Conservation (phyloP, 1,140 invertebrate species). For the Saccostrea cuccullata region DNA sequence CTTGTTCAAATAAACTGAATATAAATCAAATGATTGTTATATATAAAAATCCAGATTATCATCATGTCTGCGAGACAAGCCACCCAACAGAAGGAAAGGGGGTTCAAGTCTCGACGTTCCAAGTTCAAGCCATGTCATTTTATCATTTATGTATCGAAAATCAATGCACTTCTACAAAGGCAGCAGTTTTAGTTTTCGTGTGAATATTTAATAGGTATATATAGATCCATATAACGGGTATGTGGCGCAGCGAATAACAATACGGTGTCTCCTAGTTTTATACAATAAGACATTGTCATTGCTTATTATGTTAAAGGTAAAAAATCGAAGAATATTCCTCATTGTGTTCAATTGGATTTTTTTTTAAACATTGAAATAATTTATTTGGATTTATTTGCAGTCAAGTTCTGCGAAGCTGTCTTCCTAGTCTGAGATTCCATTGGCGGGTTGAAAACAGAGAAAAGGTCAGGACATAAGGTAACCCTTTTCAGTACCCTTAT, state of each 20-base stretch:
- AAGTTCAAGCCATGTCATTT: not conserved
- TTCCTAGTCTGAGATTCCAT: not conserved
- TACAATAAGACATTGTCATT: not conserved
- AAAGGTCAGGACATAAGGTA: no score
- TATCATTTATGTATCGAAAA: constrained; percentile 29
- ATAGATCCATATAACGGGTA: not conserved
- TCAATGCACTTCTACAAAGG: not conserved
- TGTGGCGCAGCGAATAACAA: not conserved
- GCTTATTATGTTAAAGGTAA: not conserved
- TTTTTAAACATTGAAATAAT: not conserved
- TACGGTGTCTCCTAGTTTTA: not conserved
- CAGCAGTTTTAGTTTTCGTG: not conserved
- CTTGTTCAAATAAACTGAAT: not conserved
- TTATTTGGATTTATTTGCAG: not conserved
- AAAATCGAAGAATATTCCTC: not conserved
- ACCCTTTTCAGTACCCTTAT: not conserved
- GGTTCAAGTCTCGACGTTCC: not conserved
- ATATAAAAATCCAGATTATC: not conserved
- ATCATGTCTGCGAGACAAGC: not conserved
- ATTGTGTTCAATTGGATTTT: not conserved
- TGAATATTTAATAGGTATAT: not conserved
- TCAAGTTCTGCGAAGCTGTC: not conserved
- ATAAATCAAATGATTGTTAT: not conserved
- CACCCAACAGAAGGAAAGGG: not conserved
- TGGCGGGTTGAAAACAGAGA: no score